Percentiles rank a stretch among this genome's conserved stretches.
These are phyloP conservation scores for Norana najaformis DNA, from an alignment of 2,888 invertebrate genomes.

Conservation along the genomic window DNA sequence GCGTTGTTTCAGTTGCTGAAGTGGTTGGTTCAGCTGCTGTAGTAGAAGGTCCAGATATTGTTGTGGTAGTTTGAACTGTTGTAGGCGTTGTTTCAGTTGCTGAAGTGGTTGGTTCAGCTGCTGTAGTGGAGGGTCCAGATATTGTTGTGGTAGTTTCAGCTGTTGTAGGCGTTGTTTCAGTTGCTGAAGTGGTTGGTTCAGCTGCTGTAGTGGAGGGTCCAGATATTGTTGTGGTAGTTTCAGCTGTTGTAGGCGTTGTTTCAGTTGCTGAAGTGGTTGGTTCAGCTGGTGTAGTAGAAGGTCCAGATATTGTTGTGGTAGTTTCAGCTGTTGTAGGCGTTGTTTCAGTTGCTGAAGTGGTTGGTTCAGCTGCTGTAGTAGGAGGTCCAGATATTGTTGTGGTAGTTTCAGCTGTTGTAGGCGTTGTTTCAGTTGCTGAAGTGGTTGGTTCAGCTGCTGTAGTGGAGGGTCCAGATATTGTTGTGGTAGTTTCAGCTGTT, in stretches of 20 bases:
- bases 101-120: not conserved
- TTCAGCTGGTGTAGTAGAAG: not conserved
- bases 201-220: not conserved
- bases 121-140: not conserved
- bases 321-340: slow-evolving; percentile 1
- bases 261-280: slow-evolving; percentile 15
- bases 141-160: not conserved
- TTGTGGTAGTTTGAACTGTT: not conserved
- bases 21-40: slow-evolving; percentile 8
- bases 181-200: not conserved
- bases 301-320: not conserved
- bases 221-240: slow-evolving; percentile 5
- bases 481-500: too few relatives aligned
- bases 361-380: not conserved
- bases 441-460: not conserved
- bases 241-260: not conserved
- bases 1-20: not conserved
- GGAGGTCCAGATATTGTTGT: not conserved
- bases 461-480: not conserved
- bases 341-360: slow-evolving; percentile 25
- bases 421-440: not conserved
- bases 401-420: not conserved
- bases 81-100: not conserved
- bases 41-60: not conserved
- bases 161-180: not conserved